Evolutionary conservation across 2,888 invertebrate genomes (phyloP), one percentile per base, ranked within the genome.

Genomic region (Apomyelois bistriatella): DNA sequence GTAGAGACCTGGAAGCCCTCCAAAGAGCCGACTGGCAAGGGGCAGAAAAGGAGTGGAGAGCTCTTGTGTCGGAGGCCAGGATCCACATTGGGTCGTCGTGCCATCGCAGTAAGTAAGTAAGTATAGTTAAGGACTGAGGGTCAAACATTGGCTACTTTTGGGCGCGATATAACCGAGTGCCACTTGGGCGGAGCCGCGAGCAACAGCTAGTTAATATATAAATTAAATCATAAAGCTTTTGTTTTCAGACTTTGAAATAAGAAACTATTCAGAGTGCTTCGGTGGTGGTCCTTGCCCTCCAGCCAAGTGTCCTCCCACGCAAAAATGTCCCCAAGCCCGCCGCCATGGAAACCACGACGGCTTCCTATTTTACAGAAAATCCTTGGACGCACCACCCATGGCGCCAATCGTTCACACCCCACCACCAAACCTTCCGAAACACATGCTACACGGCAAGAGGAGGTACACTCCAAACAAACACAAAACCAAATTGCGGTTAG

Each of bases 251-350:
- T 81, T 59, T 41, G 64, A 62, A 36, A 48, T 70, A 38, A 56
- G 68, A 9, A 76, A 78, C 55, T 80, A 78, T 54, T 67, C 75
- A 0, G 70, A 69, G 10, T 81, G 81, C 57, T 79, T 76, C 53
- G 53, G 52, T 4, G 57, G 58, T 0, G 57, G 55, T 7, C 53
- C 55, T 0, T 73, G 74, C 53, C 71, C 72, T 0, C 53, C 62
- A 3, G 42, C 10, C 8, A 50, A 53, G 0, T 70, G 72, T 16
- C 74, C 73, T 1, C 65, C 68, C 0, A 47, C 52, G 0, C 68
- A 70, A 1, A 57, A 68, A 0, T 68, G 72, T 32, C 63, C 62
- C 1, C 58, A 65, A 22, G 65, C 69, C 42, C 60, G 53, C 3
- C 64, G 47, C 28, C 65, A 68, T 13, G 68, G 67, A 54, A 66